phyloP scores from a whole-genome alignment of 2,888 invertebrate genomes.

The Sympetrum striolatum region DNA sequence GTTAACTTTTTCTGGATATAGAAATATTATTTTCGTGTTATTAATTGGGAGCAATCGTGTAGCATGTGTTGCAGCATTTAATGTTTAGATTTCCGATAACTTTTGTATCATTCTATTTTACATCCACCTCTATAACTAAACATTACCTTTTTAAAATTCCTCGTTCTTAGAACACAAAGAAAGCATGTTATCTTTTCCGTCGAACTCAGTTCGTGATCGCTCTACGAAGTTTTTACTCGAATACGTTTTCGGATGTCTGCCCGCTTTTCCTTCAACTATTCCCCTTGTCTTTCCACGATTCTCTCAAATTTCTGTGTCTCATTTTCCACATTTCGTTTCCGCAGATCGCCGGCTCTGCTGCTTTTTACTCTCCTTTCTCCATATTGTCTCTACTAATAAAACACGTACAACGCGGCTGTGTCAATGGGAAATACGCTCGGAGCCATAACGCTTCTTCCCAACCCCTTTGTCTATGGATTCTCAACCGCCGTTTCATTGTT shows the following conservation, averaged over 20 bases:
- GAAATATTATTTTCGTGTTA: too few species aligned
- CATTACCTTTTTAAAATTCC: too few species aligned
- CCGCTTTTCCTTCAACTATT: not conserved
- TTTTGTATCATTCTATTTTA: too few species aligned
- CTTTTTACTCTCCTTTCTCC: not conserved
- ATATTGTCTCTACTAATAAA: not conserved
- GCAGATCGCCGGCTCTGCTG: not conserved
- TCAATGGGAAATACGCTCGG: not conserved
- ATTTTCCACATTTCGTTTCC: not conserved
- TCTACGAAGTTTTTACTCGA: not conserved
- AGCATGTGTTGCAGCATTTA: too few species aligned
- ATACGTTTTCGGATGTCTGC: not conserved
- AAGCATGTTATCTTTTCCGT: too few species aligned
- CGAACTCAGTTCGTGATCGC: not conserved
- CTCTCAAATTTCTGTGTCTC: too few species aligned
- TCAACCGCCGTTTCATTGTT: not conserved
- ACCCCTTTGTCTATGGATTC: not conserved
- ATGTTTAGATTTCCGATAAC: too few species aligned
- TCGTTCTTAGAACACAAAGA: too few species aligned
- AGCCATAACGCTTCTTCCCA: not conserved
- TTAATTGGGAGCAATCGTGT: too few species aligned
- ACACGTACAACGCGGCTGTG: not conserved
- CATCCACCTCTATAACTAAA: too few species aligned
- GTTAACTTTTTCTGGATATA: too few species aligned
- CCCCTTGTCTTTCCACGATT: not conserved